Conservation (phyloP, 2,888 invertebrate genomes). For the Morpho deidamia region DNA sequence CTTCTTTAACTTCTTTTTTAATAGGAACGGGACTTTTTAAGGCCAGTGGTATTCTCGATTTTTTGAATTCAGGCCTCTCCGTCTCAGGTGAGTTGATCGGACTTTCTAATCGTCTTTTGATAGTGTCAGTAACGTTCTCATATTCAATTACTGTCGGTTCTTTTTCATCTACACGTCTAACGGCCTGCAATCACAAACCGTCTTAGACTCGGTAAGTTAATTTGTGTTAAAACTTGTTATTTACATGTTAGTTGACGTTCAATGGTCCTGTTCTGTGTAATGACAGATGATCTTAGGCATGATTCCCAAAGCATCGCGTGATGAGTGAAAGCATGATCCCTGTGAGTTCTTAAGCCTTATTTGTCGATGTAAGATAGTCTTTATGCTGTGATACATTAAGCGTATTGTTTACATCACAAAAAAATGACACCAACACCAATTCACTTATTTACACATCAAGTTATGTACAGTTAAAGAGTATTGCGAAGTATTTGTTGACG, state of each 20-base stretch:
- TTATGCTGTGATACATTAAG: constrained; percentile 41
- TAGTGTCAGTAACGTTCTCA: constrained; percentile 81
- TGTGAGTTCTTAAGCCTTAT: constrained; percentile 36
- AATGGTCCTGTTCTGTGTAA: constrained; percentile 18
- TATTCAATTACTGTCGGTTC: constrained; percentile 49
- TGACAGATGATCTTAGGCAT: constrained; percentile 24
- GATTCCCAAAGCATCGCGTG: constrained; percentile 31
- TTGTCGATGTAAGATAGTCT: constrained; percentile 33
- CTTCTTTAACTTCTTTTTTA: constrained; percentile 49
- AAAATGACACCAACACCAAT: constrained; percentile 38
- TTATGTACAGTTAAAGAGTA: constrained; percentile 23
- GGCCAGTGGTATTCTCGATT: constrained; percentile 65
- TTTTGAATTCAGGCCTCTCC: constrained; percentile 56
- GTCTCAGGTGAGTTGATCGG: constrained; percentile 60
- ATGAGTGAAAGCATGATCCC: constrained; percentile 45
- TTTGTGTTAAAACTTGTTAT: constrained; percentile 32
- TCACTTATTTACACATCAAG: constrained; percentile 29
- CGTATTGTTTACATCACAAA: constrained; percentile 40
- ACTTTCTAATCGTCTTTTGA: constrained; percentile 77
- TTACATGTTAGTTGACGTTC: constrained; percentile 33
- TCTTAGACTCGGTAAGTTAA: constrained; percentile 27
- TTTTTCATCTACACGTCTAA: constrained; percentile 26
- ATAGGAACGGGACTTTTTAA: constrained; percentile 61
- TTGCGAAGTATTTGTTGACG: neutral
- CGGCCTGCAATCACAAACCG: constrained; percentile 58